Percentiles rank a stretch among this genome's conserved stretches.
Conservation (phyloP, 1,140 invertebrate genomes). For the Helicoverpa armigera region DNA sequence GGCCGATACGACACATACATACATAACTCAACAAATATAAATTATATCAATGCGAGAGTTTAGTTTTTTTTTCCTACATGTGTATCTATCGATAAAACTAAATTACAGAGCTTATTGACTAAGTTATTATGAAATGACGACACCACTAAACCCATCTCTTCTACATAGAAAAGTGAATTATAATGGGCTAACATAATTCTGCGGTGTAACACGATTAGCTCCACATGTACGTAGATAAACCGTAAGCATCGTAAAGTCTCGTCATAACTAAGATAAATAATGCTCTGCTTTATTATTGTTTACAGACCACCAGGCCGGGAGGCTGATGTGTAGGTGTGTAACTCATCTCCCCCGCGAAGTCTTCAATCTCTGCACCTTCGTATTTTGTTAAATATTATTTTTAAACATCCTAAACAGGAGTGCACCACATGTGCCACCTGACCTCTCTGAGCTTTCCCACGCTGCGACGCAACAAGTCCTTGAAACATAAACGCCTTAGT, state of each 20-base stretch:
- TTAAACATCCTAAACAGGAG: constrained; percentile 78
- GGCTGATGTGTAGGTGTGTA: constrained; percentile 60
- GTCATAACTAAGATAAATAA: constrained; percentile 75
- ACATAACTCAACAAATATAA: constrained; percentile 4
- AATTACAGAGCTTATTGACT: constrained; percentile 3
- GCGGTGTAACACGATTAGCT: constrained; percentile 65
- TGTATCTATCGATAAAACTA: neutral
- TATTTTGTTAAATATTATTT: constrained; percentile 84
- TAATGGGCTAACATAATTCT: constrained; percentile 52
- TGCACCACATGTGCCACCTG: constrained; percentile 84
- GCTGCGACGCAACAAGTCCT: constrained; percentile 69
- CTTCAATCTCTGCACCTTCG: constrained; percentile 65
- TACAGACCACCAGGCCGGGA: constrained; percentile 76
- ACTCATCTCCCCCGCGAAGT: constrained; percentile 77
- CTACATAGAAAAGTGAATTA: constrained; percentile 35
- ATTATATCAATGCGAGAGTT: neutral
- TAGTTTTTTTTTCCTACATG: neutral
- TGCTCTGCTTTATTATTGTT: constrained; percentile 78
- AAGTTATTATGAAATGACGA: constrained; percentile 25
- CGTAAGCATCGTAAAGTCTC: constrained; percentile 64
- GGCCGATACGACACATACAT: neutral
- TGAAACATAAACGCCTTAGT: constrained; percentile 72
- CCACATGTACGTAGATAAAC: constrained; percentile 55
- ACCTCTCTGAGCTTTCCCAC: constrained; percentile 82
- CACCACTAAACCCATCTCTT: constrained; percentile 33